These are phyloP conservation scores for Sterna hirundo DNA, from an alignment of 2,113 vertebrate genomes.

Conservation along the genomic window DNA sequence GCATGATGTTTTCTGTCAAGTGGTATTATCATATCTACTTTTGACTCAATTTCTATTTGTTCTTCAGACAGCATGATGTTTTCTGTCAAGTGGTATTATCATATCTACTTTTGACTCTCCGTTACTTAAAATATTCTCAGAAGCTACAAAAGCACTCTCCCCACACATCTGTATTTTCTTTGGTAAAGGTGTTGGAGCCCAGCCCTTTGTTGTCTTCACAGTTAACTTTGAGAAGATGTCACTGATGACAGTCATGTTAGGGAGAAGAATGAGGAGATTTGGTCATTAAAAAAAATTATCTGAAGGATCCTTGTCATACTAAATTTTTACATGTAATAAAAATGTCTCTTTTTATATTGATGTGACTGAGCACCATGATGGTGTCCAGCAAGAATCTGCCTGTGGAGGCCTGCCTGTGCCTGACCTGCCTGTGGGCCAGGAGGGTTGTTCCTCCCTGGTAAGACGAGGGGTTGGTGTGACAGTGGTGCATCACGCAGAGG, in stretches of 20 bases:
- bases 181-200: neutral
- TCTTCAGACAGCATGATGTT: neutral
- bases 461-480: neutral
- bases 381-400: neutral
- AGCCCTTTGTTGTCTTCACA: neutral
- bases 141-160: neutral
- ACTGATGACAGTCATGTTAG: neutral
- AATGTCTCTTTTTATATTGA: neutral
- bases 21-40: neutral
- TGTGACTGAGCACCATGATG: neutral
- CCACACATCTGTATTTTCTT: neutral
- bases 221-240: neutral
- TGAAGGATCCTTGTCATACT: neutral
- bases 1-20: neutral
- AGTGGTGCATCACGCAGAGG: neutral
- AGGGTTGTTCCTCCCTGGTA: neutral
- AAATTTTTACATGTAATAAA: neutral
- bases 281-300: neutral
- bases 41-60: neutral
- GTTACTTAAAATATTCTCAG: neutral
- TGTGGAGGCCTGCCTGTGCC: neutral
- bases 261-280: neutral
- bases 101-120: neutral
- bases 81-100: neutral
- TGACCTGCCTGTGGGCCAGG: neutral